These are phyloP conservation scores for Halcyon malimbica DNA, from an alignment of 2,113 vertebrate genomes.

Conservation along the genomic window DNA sequence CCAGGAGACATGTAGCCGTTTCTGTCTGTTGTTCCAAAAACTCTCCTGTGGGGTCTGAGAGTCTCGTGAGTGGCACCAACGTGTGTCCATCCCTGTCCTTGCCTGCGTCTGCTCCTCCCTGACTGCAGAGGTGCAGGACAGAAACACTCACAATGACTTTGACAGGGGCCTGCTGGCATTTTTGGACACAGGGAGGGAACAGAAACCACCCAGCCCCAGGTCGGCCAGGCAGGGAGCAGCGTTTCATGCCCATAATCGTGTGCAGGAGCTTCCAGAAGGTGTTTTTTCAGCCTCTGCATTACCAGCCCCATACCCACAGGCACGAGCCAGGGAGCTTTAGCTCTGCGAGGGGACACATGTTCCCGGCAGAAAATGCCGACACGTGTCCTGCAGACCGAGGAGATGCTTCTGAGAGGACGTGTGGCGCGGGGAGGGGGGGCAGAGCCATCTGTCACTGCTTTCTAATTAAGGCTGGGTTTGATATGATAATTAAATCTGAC, in stretches of 20 bases:
- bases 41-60: neutral
- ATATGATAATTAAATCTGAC: slow-evolving; percentile 16
- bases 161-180: neutral
- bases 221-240: accelerated
- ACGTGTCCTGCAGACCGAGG: neutral
- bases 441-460: neutral
- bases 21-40: neutral
- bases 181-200: neutral
- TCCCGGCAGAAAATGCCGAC: neutral
- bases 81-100: neutral
- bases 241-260: neutral
- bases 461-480: neutral
- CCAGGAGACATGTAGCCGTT: accelerated
- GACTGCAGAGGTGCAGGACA: neutral
- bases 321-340: accelerated
- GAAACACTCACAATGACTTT: neutral
- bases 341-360: neutral
- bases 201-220: neutral
- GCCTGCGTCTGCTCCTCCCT: neutral
- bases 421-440: accelerated
- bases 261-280: neutral
- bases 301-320: neutral
- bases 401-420: neutral
- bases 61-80: accelerated
- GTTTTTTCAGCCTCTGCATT: neutral